These are phyloP conservation scores for Platycheirus rosarum DNA, from an alignment of 2,888 invertebrate genomes.

Conservation along the genomic window DNA sequence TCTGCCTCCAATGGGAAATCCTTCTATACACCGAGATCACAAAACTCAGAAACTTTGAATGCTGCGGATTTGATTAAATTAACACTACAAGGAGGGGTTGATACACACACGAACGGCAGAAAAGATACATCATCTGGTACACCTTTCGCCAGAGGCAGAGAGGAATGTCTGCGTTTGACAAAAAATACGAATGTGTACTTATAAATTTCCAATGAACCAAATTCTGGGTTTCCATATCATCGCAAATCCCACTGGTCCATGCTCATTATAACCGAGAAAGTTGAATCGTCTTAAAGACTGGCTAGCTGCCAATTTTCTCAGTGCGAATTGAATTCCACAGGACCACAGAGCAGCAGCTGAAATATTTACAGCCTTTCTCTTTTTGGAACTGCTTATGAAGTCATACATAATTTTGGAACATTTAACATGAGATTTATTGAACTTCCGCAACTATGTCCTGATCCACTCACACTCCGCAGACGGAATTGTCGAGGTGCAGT, in stretches of 20 bases:
- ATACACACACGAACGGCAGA: neutral
- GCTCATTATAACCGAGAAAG: conserved; percentile 10
- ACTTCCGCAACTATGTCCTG: conserved; percentile 62
- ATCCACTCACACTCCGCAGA: conserved; percentile 24
- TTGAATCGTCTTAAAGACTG: conserved; percentile 34
- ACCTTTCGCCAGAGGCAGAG: conserved; percentile 20
- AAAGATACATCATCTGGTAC: conserved; percentile 34
- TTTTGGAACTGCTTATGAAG: conserved; percentile 67
- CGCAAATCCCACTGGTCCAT: conserved; percentile 28
- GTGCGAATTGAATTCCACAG: conserved; percentile 71
- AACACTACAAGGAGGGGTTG: conserved; percentile 9
- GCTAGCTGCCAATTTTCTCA: conserved; percentile 62
- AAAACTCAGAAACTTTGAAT: conserved; percentile 50
- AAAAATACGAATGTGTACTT: conserved; percentile 71
- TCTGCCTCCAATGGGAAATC: neutral
- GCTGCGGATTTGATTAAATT: conserved; percentile 70
- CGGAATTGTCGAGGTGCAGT: conserved; percentile 55
- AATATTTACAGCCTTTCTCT: conserved; percentile 60
- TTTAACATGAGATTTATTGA: conserved; percentile 74
- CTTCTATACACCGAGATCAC: conserved; percentile 1
- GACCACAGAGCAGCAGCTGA: conserved; percentile 34
- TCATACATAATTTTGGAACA: conserved; percentile 74
- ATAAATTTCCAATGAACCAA: conserved; percentile 71
- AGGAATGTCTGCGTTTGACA: conserved; percentile 65
- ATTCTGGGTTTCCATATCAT: conserved; percentile 34